A percentile compares a stretch with the other conserved stretches of the same genome.
These are phyloP conservation scores for Ditula angustiorana DNA, from an alignment of 2,888 invertebrate species.

Conservation along the genomic window DNA sequence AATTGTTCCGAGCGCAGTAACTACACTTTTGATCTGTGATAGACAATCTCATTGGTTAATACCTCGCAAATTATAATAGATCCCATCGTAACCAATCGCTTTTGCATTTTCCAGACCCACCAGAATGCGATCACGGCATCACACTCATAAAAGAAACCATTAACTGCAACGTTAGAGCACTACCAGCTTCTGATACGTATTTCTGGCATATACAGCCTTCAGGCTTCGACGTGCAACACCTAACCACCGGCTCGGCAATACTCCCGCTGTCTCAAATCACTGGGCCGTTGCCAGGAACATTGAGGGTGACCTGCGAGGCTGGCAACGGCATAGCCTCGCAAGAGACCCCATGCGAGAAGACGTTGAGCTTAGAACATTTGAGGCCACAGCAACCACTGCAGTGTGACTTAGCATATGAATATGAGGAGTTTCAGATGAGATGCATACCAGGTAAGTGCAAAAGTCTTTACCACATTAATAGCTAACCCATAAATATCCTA, in stretches of 20 bases:
- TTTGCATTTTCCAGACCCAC: conserved; percentile 65
- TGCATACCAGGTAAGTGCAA: conserved; percentile 71
- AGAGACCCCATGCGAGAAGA: conserved; percentile 67
- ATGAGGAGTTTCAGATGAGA: conserved; percentile 76
- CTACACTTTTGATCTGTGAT: no score
- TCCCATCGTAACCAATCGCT: neutral
- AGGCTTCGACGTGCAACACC: conserved; percentile 69
- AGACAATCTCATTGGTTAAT: no score
- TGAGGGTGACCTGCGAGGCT: conserved; percentile 73
- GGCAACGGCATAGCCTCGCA: conserved; percentile 75
- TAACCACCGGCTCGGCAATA: conserved; percentile 73
- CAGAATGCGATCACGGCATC: conserved; percentile 73
- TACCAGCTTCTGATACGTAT: conserved; percentile 72
- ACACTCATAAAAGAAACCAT: conserved; percentile 70
- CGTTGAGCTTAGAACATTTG: conserved; percentile 69
- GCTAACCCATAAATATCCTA: no score
- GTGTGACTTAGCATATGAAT: conserved; percentile 76
- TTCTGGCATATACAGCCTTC: conserved; percentile 76
- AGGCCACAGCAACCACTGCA: conserved; percentile 74
- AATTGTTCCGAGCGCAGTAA: no score
- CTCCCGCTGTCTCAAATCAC: conserved; percentile 72
- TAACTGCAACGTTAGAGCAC: conserved; percentile 68
- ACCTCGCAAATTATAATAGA: no score
- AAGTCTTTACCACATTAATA: no score
- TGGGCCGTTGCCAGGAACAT: conserved; percentile 64